Conservation (phyloP, 2,888 invertebrate genomes). For the Erannis defoliaria region DNA sequence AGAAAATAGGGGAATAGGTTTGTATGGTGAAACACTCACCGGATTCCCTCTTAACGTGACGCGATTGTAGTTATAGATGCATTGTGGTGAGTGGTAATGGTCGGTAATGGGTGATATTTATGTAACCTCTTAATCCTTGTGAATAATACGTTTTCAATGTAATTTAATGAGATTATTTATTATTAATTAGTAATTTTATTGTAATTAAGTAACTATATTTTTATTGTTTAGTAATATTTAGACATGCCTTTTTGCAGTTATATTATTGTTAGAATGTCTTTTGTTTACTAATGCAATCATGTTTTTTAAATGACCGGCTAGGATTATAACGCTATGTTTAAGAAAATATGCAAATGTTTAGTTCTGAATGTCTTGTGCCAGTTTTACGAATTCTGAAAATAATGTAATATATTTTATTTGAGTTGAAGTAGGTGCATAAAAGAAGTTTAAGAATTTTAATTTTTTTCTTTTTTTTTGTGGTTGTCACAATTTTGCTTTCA, state of each 20-base stretch:
- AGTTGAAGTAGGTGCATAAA: no score
- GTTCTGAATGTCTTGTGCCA: neutral
- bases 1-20: no score
- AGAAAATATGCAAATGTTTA: neutral
- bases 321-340: neutral
- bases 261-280: neutral
- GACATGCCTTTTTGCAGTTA: neutral
- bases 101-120: neutral
- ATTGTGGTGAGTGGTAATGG: no score
- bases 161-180: constrained; percentile 41
- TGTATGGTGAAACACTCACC: no score
- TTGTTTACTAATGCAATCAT: constrained; percentile 3
- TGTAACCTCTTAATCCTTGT: constrained; percentile 9
- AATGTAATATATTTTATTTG: no score
- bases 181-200: constrained; percentile 17
- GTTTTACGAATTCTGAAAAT: no score
- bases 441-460: no score
- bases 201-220: neutral
- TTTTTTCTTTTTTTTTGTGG: no score
- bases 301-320: neutral
- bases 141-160: constrained; percentile 41
- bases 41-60: no score
- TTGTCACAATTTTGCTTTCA: no score
- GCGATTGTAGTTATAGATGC: no score
- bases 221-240: constrained; percentile 2